Conservation (phyloP, 2,888 invertebrate species). For the Lepidocyrtinus sp. region DNA sequence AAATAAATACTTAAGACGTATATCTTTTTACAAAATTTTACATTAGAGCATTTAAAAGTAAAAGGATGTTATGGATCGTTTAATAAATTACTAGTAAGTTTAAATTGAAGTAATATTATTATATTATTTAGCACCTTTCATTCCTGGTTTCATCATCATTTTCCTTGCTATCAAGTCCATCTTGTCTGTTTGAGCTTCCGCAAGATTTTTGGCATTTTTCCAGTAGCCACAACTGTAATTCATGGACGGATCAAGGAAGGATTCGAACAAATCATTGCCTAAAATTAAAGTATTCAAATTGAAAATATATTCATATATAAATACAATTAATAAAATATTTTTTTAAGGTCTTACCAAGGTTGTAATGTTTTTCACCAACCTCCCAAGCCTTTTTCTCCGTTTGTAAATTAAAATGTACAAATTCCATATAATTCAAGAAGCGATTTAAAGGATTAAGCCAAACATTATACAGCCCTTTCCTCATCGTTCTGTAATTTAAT, state of each 20-base stretch:
- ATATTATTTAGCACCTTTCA: no score
- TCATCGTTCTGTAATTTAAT: slow-evolving; percentile 52
- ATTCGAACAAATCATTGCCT: slow-evolving; percentile 66
- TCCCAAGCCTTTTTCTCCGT: slow-evolving; percentile 61
- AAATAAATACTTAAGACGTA: no score
- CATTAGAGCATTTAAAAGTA: no score
- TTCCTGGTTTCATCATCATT: slow-evolving; percentile 62
- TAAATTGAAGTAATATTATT: no score
- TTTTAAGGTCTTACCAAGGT: slow-evolving; percentile 60
- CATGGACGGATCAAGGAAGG: slow-evolving; percentile 64
- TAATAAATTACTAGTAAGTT: no score
- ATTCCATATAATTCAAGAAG: slow-evolving; percentile 60
- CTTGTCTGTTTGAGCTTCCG: slow-evolving; percentile 63
- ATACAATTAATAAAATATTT: no score
- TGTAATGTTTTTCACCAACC: slow-evolving; percentile 65
- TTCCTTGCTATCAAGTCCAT: slow-evolving; percentile 66
- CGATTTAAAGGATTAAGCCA: slow-evolving; percentile 62
- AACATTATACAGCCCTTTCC: slow-evolving; percentile 43
- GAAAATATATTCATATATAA: no score
- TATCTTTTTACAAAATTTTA: no score
- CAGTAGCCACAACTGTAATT: slow-evolving; percentile 68
- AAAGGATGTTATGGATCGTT: no score
- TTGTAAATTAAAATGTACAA: slow-evolving; percentile 62
- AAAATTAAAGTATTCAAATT: no score
- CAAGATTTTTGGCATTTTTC: slow-evolving; percentile 61